Conservation (phyloP, 2,113 vertebrate species). For the Sinocyclocheilus anophthalmus region DNA sequence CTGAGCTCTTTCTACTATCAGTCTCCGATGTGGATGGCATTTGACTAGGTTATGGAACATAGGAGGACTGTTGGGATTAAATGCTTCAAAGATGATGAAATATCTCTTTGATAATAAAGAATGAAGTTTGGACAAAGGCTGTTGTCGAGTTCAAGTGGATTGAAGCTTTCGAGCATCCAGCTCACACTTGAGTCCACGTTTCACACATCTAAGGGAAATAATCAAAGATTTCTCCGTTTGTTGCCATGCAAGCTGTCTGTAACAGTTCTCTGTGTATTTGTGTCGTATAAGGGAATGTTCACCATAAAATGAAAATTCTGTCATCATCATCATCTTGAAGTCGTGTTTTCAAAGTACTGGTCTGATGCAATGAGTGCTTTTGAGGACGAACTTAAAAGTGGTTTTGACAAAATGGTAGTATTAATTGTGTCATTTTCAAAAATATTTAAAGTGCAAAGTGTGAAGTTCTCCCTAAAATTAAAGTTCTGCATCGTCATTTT, state of each 20-base stretch:
- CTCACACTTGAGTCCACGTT: neutral
- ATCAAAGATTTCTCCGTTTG: neutral
- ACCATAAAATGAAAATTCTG: neutral
- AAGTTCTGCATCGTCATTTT: neutral
- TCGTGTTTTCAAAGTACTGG: neutral
- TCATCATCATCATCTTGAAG: neutral
- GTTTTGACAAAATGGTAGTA: neutral
- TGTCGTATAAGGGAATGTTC: neutral
- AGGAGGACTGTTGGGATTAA: slow-evolving; percentile 23
- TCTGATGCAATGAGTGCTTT: neutral
- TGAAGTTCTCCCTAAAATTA: no score
- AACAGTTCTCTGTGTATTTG: neutral
- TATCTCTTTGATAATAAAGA: slow-evolving; percentile 31
- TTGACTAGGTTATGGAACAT: slow-evolving; percentile 15
- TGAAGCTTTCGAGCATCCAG: neutral
- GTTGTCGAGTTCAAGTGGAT: slow-evolving; percentile 29
- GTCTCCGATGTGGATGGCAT: neutral
- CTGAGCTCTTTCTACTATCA: slow-evolving; percentile 22
- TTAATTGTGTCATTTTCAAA: no score
- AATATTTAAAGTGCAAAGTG: neutral
- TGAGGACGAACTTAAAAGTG: neutral
- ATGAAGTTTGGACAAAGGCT: slow-evolving; percentile 29
- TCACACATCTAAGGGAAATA: slow-evolving; percentile 8
- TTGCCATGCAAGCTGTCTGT: neutral
- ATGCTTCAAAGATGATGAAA: slow-evolving; percentile 38